These are phyloP conservation scores for Tympanuchus pallidicinctus DNA, from an alignment of 2,113 vertebrate genomes.

Conservation along the genomic window DNA sequence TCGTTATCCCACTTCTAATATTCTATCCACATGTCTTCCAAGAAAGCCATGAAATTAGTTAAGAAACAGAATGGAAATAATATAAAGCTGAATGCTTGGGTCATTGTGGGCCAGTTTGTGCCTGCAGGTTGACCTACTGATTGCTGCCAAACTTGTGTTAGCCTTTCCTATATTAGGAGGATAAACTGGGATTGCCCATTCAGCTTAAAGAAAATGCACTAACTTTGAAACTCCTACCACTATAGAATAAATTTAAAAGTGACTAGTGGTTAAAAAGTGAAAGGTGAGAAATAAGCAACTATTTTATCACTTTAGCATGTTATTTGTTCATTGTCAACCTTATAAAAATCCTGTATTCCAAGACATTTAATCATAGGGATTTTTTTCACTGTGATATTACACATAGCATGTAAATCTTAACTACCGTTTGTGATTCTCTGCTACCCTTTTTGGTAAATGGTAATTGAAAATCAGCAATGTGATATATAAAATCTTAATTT, in stretches of 20 bases:
- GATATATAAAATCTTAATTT: background rate
- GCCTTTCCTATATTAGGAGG: background rate
- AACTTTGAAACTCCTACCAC: background rate
- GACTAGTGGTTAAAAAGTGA: background rate
- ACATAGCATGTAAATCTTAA: background rate
- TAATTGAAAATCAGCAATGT: background rate
- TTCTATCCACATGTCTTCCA: background rate
- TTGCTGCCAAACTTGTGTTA: background rate
- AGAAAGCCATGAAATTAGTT: background rate
- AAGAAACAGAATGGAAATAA: background rate
- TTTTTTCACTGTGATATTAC: background rate
- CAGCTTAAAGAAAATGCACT: background rate
- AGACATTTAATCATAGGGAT: background rate
- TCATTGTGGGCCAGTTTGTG: background rate
- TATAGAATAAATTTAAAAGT: background rate
- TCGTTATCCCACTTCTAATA: background rate
- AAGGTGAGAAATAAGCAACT: background rate
- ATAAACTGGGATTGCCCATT: background rate
- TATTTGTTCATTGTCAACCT: background rate
- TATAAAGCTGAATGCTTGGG: background rate
- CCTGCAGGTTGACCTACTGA: rapidly evolving
- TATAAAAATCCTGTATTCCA: background rate
- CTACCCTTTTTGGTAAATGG: background rate
- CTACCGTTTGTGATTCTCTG: background rate
- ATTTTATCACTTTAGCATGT: background rate